Conservation (phyloP, 2,113 vertebrate species). For the Telmatochromis sp. region DNA sequence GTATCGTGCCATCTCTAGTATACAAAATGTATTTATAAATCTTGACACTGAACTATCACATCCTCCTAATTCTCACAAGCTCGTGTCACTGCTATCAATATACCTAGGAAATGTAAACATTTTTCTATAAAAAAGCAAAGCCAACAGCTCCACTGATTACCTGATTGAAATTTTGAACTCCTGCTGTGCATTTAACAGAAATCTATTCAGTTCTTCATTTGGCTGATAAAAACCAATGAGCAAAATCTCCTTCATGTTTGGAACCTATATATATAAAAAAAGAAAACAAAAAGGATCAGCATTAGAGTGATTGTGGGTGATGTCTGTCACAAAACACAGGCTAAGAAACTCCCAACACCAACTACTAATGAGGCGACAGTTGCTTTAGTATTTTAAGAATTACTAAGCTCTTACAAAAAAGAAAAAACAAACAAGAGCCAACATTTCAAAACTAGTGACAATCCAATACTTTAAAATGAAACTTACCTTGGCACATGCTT, state of each 20-base stretch:
- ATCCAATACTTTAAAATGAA: not conserved
- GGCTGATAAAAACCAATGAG: constrained; percentile 97
- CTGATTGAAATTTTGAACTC: constrained; percentile 91
- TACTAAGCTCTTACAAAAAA: not conserved
- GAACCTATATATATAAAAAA: constrained; percentile 62
- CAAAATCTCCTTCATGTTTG: constrained; percentile 92
- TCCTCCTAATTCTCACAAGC: not conserved
- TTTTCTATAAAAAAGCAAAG: not conserved
- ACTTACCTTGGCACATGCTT: constrained; percentile 86
- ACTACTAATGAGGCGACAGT: not conserved
- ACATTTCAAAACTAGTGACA: not conserved
- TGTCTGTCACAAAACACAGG: not conserved
- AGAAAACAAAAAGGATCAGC: not conserved
- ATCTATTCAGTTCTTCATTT: constrained; percentile 86
- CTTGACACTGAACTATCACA: not conserved
- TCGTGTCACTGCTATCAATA: not conserved
- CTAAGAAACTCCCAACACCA: not conserved
- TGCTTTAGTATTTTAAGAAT: not conserved
- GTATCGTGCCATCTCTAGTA: too few species aligned
- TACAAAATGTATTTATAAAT: not conserved
- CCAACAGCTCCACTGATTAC: constrained; percentile 23
- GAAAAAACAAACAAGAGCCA: not conserved
- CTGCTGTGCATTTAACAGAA: constrained; percentile 83
- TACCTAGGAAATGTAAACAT: not conserved
- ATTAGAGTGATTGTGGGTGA: not conserved